Percentiles rank a stretch among this genome's conserved stretches.
Conservation (phyloP, 2,888 invertebrate genomes). For the Toxonevra muliebris region DNA sequence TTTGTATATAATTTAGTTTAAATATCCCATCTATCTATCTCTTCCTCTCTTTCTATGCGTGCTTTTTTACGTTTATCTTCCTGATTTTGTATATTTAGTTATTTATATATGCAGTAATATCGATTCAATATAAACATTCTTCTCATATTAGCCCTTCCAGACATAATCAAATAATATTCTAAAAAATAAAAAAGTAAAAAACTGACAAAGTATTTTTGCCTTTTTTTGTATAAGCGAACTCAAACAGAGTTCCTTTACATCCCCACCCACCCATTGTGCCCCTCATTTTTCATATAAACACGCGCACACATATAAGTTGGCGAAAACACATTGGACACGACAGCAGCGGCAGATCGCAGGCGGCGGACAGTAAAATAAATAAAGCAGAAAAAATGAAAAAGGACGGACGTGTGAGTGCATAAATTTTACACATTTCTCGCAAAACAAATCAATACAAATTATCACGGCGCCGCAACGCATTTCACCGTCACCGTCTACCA, state of each 20-base stretch:
- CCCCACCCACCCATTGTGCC: no score
- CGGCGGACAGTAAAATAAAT: conserved; percentile 9
- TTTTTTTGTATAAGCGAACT: no score
- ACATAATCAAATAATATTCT: conserved; percentile 1
- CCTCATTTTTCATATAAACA: no score
- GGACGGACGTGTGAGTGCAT: conserved; percentile 11
- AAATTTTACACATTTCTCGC: conserved; percentile 21
- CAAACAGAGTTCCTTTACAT: no score
- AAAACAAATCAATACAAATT: conserved; percentile 29
- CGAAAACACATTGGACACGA: no score
- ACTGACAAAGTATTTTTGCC: not conserved
- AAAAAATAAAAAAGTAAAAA: no score
- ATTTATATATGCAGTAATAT: no score
- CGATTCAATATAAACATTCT: not conserved
- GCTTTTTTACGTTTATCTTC: no score
- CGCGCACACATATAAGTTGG: not conserved
- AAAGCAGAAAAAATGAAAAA: not conserved
- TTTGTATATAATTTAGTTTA: no score
- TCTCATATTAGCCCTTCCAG: not conserved
- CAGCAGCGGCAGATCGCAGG: not conserved
- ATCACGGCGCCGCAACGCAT: conserved; percentile 13
- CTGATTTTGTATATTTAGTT: no score
- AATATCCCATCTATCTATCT: no score
- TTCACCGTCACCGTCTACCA: conserved; percentile 13
- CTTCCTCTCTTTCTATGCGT: no score